Base-by-base conservation (phyloP, 2,797 vertebrate species). In the Mus minutoides region DNA sequence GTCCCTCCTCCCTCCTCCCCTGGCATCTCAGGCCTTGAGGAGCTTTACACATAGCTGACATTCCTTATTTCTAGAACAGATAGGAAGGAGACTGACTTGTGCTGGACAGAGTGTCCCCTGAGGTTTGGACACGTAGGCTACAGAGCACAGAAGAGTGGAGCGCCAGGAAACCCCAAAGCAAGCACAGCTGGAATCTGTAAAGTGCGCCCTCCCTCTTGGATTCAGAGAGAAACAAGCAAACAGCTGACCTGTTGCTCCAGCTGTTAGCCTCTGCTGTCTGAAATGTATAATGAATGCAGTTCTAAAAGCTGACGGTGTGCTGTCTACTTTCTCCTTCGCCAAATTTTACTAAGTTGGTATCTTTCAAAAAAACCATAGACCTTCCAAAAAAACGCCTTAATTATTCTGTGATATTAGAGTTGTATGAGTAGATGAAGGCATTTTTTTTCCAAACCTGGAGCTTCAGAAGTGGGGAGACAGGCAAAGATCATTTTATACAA, bases 121-220 rank as follows among this genome's bases (percentile, higher is more conserved):
- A 0, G 0, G 75, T 97, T 78, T 95, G 86, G 83, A 62, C 94
- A 88, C 14, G 58, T 77, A 96, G 90, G 79, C 93, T 78, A 71
- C 94, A 96, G 52, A 67, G 91, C 95, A 78, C 92, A 98, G 90
- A 96, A 94, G 52, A 92, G 90, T 82, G 90, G 96, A 97, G 96
- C 97, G 86, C 94, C 97, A 98, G 98, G 98, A 98, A 98, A 97
- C 75, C 87, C 40, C 46, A 95, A 97, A 98, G 97, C 96, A 97
- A 98, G 96, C 97, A 98, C 98, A 98, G 97, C 98, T 98, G 98
- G 98, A 90, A 98, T 88, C 83, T 96, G 98, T 98, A 97, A 98
- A 97, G 85, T 90, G 34, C n/a, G 9, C 91, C 90, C 94, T 80
- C 92, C 90, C 86, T 85, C 94, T 92, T 67, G 90, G 49, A 87